These are phyloP conservation scores for Gastracanthus pulcherrimus DNA, from an alignment of 2,888 invertebrate species.

Conservation along the genomic window DNA sequence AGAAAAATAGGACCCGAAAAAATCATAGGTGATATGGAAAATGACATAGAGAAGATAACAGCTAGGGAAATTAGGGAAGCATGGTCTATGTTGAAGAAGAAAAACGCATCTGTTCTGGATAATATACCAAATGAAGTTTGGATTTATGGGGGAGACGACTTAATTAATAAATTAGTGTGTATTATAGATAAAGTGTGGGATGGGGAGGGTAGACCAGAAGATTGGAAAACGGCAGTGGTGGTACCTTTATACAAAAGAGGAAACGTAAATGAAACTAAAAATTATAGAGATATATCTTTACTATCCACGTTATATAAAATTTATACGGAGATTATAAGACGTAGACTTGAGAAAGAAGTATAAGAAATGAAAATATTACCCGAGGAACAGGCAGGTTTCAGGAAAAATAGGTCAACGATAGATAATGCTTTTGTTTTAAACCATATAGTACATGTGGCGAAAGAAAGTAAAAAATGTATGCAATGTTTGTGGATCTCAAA, in stretches of 20 bases:
- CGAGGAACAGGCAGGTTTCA: background rate
- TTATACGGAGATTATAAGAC: background rate
- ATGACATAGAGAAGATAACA: background rate
- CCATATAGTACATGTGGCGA: no score
- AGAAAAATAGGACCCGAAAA: background rate
- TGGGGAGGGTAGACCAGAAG: constrained; percentile 47
- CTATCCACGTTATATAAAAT: constrained; percentile 47
- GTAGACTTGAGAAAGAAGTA: background rate
- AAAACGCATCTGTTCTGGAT: constrained; percentile 55
- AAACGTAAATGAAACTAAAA: constrained; percentile 36
- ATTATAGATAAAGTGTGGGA: constrained; percentile 40
- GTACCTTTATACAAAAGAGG: constrained; percentile 57
- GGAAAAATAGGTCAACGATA: background rate
- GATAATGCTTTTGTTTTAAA: background rate
- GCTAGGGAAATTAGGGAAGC: background rate
- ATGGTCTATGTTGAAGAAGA: background rate
- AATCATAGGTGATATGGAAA: background rate
- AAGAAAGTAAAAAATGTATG: no score
- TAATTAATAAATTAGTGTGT: background rate
- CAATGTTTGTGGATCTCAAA: no score
- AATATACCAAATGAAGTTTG: constrained; percentile 55
- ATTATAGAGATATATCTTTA: constrained; percentile 61
- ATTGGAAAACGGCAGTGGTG: constrained; percentile 55
- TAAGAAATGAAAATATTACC: background rate
- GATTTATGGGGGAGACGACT: constrained; percentile 39